Evolutionary conservation across 2,113 vertebrate species (phyloP).

Genomic region (Menidia beryllina): DNA sequence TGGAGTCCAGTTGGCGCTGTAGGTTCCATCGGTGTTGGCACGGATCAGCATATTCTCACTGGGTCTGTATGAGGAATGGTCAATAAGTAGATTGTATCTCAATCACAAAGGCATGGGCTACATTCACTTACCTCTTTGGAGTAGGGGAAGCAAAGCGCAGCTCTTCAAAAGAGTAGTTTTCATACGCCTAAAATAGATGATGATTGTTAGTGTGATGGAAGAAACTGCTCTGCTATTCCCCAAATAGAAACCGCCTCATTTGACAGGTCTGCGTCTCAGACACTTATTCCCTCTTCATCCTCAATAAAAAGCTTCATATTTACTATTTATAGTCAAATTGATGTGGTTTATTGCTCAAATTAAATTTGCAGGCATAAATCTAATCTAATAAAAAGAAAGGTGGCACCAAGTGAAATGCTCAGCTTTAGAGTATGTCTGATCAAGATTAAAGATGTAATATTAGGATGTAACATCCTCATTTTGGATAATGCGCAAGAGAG

Average conservation of each 20-base stretch:
- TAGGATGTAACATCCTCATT: too few species aligned
- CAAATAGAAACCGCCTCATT: too few species aligned
- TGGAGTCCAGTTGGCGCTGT: slow-evolving; percentile 99
- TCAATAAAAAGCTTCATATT: neutral
- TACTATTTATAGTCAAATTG: too few species aligned
- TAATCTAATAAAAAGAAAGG: too few species aligned
- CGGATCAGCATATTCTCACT: slow-evolving; percentile 99
- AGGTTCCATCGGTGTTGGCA: slow-evolving; percentile 98
- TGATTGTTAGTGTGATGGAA: neutral
- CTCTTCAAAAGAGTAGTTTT: slow-evolving; percentile 99
- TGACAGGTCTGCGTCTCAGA: neutral
- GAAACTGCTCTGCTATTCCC: too few species aligned
- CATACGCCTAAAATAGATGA: slow-evolving; percentile 87
- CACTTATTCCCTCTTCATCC: neutral
- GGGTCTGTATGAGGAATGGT: slow-evolving; percentile 82
- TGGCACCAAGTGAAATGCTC: too few species aligned
- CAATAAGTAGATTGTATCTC: slow-evolving; percentile 13
- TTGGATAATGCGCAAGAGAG: too few species aligned
- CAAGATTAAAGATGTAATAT: too few species aligned
- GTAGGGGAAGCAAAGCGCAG: slow-evolving; percentile 97
- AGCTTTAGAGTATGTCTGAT: too few species aligned
- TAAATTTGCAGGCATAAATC: too few species aligned
- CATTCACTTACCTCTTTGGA: slow-evolving; percentile 90
- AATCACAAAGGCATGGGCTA: neutral
- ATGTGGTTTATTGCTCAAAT: too few species aligned